Evolutionary conservation across 2,113 vertebrate genomes (phyloP).

Genomic region (Alethe diademata): DNA sequence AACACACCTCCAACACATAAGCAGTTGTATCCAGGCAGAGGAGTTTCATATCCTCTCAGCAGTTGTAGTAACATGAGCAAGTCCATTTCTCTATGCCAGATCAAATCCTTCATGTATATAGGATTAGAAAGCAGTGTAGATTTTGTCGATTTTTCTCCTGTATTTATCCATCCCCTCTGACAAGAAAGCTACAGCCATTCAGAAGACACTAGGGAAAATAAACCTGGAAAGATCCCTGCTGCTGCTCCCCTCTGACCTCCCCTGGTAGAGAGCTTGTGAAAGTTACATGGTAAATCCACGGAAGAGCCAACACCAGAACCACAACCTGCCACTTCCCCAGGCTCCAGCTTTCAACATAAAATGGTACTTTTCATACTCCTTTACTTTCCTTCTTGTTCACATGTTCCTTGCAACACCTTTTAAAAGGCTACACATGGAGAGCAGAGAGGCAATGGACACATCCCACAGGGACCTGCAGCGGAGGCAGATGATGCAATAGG

Average conservation of each 20-base stretch:
- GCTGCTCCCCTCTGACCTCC: neutral
- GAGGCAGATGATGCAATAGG: neutral
- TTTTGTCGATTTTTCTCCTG: neutral
- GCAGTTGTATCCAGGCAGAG: neutral
- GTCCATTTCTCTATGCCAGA: neutral
- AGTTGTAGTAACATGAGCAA: neutral
- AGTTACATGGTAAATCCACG: neutral
- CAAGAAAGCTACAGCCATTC: neutral
- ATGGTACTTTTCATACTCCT: neutral
- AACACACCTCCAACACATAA: neutral
- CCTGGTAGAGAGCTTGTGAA: neutral
- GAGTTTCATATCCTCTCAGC: neutral
- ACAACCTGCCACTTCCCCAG: neutral
- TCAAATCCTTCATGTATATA: neutral
- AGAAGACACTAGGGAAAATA: neutral
- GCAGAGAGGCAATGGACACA: neutral
- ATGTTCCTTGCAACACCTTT: neutral
- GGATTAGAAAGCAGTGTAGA: neutral
- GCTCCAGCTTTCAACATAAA: neutral
- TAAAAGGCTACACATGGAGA: neutral
- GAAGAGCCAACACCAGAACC: neutral
- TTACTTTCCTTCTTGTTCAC: neutral
- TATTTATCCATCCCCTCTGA: neutral
- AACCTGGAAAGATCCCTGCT: neutral
- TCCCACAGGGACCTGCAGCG: neutral